Evolutionary conservation across 2,888 invertebrate genomes (phyloP), one percentile per base, ranked within the genome.

Genomic region (Drosophila pseudotakahashii): DNA sequence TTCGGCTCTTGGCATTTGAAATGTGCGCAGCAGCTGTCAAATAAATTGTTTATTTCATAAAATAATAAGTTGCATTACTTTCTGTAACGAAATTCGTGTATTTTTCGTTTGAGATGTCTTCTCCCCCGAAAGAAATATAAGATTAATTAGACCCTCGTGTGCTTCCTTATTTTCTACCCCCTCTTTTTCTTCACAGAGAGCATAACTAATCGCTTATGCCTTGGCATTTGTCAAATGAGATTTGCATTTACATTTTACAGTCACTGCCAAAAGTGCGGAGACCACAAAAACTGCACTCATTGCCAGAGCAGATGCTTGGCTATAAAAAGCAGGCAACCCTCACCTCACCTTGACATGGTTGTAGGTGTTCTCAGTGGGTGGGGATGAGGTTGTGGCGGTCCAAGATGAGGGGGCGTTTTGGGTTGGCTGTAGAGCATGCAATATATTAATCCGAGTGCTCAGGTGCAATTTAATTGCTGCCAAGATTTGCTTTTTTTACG

Each of bases 381-480:
- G 42, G 48, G 36, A 23, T n/a, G 42, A 37, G 26, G 9, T 10
- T 42, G 42, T 9, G 44, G 34, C 34, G 9, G 11, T 6, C 45
- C 45, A 30, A 47, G 45, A 47, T 47, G 47, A 32, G 32, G 47
- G 47, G 47, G 30, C 30, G 47, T 47, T 42, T 14, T 42, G 37
- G 53, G 51, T 14, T 39, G 41, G 42, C 51, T 45, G 67, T 50
- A 39, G 52, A 41, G 53, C 52, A 53, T 72, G 53, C 72, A 41
- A 63, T 52, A 73, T 80, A 75, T 78, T 83, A 76, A 82, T 67
- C 70, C 79, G 59, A 60, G 77, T 81, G 76, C 86, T 76, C 89
- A 89, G 85, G 89, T 89, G 85, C 81, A 85, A 81, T 78, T 87
- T 77, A 84, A 81, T 84, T 87, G 89, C 79, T 85, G 85, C 87